phyloP scores from a whole-genome alignment of 2,888 invertebrate species.

The Catocala nupta region DNA sequence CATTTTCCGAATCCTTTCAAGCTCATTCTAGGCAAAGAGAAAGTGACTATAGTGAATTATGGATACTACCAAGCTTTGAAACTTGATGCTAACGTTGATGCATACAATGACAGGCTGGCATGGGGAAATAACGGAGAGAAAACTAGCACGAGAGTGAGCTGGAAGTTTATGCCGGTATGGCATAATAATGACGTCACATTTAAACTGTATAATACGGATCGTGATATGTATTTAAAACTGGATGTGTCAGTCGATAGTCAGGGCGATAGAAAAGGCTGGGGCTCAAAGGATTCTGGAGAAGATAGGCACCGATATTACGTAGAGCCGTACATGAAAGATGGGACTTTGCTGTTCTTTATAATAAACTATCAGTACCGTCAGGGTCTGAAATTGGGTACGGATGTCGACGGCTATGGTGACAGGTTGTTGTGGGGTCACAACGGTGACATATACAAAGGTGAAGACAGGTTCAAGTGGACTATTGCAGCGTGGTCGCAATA shows the following conservation, averaged over 20 bases:
- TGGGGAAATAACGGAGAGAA: slow-evolving; percentile 51
- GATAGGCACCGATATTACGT: slow-evolving; percentile 50
- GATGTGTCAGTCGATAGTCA: slow-evolving; percentile 35
- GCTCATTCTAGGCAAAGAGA: slow-evolving; percentile 44
- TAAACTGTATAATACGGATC: slow-evolving; percentile 51
- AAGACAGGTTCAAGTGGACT: slow-evolving; percentile 27
- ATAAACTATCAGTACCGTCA: slow-evolving; percentile 51
- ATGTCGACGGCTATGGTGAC: slow-evolving; percentile 37
- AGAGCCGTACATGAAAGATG: slow-evolving; percentile 48
- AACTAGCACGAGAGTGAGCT: slow-evolving; percentile 44
- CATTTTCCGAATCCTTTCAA: slow-evolving; percentile 53
- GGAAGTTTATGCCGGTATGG: slow-evolving; percentile 56
- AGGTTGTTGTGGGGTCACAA: slow-evolving; percentile 50
- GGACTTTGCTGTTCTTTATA: slow-evolving; percentile 52
- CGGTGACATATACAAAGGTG: slow-evolving; percentile 29
- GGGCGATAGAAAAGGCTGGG: slow-evolving; percentile 54
- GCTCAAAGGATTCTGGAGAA: slow-evolving; percentile 34
- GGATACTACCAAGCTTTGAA: slow-evolving; percentile 50
- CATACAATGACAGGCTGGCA: slow-evolving; percentile 40
- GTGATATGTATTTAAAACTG: slow-evolving; percentile 54
- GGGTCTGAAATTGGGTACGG: slow-evolving; percentile 50
- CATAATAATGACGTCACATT: slow-evolving; percentile 49
- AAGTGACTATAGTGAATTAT: slow-evolving; percentile 52
- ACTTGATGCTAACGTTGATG: slow-evolving; percentile 38
- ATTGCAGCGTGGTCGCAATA: slow-evolving; percentile 13